These are phyloP conservation scores for Rhagonycha lutea DNA, from an alignment of 2,888 invertebrate genomes.

Conservation along the genomic window DNA sequence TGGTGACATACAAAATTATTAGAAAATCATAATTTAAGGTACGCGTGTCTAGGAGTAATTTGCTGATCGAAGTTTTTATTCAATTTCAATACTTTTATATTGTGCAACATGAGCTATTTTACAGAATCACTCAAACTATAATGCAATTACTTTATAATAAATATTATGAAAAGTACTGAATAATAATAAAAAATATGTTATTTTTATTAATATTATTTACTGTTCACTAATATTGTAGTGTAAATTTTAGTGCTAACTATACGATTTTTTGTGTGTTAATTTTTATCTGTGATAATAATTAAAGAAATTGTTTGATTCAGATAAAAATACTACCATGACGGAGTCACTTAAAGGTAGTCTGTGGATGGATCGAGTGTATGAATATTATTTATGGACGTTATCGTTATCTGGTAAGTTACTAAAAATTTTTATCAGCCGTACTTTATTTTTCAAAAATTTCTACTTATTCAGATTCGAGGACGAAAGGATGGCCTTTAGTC, in stretches of 20 bases:
- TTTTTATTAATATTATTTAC: too few species aligned
- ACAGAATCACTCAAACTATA: neutral
- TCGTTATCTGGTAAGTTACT: constrained; percentile 69
- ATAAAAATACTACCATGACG: constrained; percentile 27
- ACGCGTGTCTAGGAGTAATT: neutral
- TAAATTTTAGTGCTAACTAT: too few species aligned
- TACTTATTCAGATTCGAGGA: constrained; percentile 68
- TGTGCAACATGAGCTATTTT: neutral
- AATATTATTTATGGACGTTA: constrained; percentile 77
- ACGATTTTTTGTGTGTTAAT: too few species aligned
- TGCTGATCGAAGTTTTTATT: neutral
- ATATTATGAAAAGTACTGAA: neutral
- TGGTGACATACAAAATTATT: neutral
- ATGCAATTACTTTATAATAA: neutral
- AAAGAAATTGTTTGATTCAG: neutral
- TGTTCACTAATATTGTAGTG: too few species aligned
- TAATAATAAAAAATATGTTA: neutral
- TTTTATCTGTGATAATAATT: too few species aligned
- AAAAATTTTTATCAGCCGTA: neutral
- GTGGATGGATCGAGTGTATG: constrained; percentile 62
- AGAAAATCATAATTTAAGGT: neutral
- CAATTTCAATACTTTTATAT: neutral
- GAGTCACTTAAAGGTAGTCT: constrained; percentile 58
- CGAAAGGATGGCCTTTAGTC: constrained; percentile 84
- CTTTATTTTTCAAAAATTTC: neutral